Evolutionary conservation across 2,888 invertebrate species (phyloP).

Genomic region (Nomada flava): DNA sequence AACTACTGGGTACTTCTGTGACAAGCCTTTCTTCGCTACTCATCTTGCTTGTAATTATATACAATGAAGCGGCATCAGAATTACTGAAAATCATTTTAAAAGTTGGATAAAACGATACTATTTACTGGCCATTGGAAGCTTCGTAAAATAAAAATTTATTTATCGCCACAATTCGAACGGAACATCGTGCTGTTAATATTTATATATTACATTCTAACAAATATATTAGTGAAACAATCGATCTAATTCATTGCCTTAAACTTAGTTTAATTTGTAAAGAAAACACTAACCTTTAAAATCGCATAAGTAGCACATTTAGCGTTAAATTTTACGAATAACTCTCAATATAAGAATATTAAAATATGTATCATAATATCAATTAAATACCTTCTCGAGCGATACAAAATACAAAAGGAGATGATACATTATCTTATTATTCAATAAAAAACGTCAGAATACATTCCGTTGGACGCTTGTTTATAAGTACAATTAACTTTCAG

Average conservation of each 20-base stretch:
- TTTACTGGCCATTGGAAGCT: neutral
- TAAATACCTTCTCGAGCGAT: constrained; percentile 7
- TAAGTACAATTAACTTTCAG: constrained; percentile 36
- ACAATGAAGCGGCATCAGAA: constrained; percentile 23
- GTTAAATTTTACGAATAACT: constrained; percentile 27
- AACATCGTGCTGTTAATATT: neutral
- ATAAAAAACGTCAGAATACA: constrained; percentile 18
- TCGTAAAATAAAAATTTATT: neutral
- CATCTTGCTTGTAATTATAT: constrained; percentile 70
- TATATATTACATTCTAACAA: neutral
- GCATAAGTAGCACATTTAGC: constrained; percentile 27
- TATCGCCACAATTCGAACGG: neutral
- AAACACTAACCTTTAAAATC: constrained; percentile 52
- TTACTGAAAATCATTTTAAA: constrained; percentile 22
- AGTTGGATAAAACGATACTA: neutral
- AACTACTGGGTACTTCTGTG: constrained; percentile 96
- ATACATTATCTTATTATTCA: constrained; percentile 46
- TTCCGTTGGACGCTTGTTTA: constrained; percentile 58
- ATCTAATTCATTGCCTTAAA: neutral
- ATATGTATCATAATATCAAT: constrained; percentile 21
- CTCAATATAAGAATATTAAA: constrained; percentile 32
- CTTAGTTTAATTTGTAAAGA: neutral
- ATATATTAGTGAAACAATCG: neutral
- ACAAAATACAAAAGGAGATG: constrained; percentile 19
- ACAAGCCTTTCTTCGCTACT: constrained; percentile 91